Percentiles rank a stretch among this genome's conserved stretches.
Evolutionary conservation across 2,888 invertebrate species (phyloP).

Genomic region (Atherix ibis): DNA sequence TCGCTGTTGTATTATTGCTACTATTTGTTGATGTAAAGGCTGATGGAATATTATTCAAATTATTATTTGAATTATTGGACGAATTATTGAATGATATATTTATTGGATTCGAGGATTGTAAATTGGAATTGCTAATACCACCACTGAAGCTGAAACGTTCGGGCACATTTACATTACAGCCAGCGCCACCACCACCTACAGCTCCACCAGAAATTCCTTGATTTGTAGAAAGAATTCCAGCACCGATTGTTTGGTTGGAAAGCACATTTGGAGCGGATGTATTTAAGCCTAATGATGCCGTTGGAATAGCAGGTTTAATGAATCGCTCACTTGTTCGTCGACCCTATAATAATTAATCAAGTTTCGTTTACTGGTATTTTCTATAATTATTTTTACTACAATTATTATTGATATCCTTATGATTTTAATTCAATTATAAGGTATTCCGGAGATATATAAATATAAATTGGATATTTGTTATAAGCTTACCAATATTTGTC

Average conservation of each 20-base stretch:
- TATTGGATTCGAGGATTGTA: constrained; percentile 16
- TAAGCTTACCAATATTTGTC: constrained; percentile 42
- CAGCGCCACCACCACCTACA: constrained; percentile 5
- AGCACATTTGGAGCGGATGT: constrained; percentile 32
- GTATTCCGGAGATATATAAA: too few species aligned
- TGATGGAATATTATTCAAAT: constrained; percentile 24
- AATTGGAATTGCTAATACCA: constrained; percentile 12
- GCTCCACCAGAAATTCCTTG: constrained; percentile 5
- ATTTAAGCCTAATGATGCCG: constrained; percentile 37
- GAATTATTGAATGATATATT: constrained; percentile 25
- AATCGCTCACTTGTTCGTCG: constrained; percentile 65
- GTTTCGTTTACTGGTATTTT: too few species aligned
- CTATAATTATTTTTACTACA: too few species aligned
- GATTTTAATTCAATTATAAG: too few species aligned
- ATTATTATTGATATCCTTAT: too few species aligned
- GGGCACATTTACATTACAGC: constrained; percentile 9
- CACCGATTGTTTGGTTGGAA: constrained; percentile 20
- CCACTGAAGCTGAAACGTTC: constrained; percentile 20
- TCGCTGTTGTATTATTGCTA: constrained; percentile 13
- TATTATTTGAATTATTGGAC: constrained; percentile 22
- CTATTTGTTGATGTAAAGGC: constrained; percentile 18
- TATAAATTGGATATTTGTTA: constrained; percentile 7
- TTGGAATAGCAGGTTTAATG: constrained; percentile 71
- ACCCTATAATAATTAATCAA: constrained; percentile 34
- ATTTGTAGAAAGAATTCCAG: too few species aligned